Percentiles rank a stretch among this genome's conserved stretches.
Conservation (phyloP, 2,797 vertebrate genomes). For the Cetoscarus ocellatus region DNA sequence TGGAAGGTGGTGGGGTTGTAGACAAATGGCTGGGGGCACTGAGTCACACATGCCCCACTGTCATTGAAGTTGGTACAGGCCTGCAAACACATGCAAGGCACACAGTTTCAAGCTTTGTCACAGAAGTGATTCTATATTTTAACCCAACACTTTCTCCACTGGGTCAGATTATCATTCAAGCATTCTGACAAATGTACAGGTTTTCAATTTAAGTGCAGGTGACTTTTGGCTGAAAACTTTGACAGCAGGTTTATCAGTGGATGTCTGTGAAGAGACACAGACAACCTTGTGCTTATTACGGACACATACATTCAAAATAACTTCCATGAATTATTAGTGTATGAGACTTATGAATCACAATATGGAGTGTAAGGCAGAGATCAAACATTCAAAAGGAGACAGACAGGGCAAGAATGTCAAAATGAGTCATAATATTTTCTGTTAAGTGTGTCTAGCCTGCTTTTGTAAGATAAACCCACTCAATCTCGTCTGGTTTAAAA, state of each 20-base stretch:
- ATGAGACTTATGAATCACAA: background rate
- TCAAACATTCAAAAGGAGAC: background rate
- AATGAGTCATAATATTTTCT: background rate
- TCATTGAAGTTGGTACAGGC: slow-evolving; percentile 97
- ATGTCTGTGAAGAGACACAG: no score
- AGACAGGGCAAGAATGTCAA: background rate
- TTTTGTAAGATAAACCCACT: background rate
- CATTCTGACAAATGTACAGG: no score
- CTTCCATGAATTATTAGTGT: slow-evolving; percentile 10
- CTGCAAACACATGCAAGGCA: slow-evolving; percentile 31
- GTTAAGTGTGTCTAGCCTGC: background rate
- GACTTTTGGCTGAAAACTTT: no score
- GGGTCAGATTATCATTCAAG: no score
- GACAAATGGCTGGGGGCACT: slow-evolving; percentile 96
- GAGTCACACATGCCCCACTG: slow-evolving; percentile 96
- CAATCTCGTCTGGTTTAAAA: background rate
- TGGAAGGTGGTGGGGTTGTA: slow-evolving; percentile 98
- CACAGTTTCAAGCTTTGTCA: background rate
- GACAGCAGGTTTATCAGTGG: no score
- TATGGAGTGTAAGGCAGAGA: background rate
- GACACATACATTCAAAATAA: background rate
- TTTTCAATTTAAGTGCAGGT: no score
- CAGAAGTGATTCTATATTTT: no score
- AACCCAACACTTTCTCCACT: no score
- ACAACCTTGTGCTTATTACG: background rate